These are phyloP conservation scores for Ips typographus DNA, from an alignment of 1,140 invertebrate genomes.

Conservation along the genomic window DNA sequence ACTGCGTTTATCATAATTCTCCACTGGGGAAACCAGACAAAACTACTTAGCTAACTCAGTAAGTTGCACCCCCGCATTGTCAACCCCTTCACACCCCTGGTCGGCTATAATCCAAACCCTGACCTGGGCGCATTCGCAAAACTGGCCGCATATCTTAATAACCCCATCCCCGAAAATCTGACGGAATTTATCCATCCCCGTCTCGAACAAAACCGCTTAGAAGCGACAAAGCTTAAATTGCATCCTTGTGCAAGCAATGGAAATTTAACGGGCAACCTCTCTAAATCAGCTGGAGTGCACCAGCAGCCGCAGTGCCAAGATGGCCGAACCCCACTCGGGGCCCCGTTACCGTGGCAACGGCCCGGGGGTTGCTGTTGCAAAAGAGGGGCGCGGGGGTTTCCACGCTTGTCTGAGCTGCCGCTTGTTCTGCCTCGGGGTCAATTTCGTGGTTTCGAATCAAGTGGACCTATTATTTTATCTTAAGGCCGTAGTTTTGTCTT, in stretches of 20 bases:
- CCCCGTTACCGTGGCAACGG: conserved; percentile 47
- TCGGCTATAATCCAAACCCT: no score
- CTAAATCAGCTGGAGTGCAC: conserved; percentile 36
- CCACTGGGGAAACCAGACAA: no score
- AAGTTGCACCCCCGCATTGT: no score
- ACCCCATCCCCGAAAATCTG: no score
- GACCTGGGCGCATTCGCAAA: no score
- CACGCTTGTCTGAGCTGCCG: conserved; percentile 36
- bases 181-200: no score
- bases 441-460: conserved; percentile 24
- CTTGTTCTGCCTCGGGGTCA: conserved; percentile 15
- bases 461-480: conserved; percentile 12
- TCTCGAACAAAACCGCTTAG: no score
- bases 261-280: conserved; percentile 27
- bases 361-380: conserved; percentile 28
- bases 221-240: conserved; percentile 22
- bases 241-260: conserved; percentile 24
- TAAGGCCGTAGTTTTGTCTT: conserved; percentile 12
- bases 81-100: no score
- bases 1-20: no score
- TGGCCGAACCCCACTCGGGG: conserved; percentile 28
- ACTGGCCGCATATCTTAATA: no score
- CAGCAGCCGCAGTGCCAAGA: conserved; percentile 23
- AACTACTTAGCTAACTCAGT: no score
- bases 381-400: conserved; percentile 16